Evolutionary conservation across 2,888 invertebrate species (phyloP), one percentile per base, ranked within the genome.

Genomic region (Drosophila sordidapex): DNA sequence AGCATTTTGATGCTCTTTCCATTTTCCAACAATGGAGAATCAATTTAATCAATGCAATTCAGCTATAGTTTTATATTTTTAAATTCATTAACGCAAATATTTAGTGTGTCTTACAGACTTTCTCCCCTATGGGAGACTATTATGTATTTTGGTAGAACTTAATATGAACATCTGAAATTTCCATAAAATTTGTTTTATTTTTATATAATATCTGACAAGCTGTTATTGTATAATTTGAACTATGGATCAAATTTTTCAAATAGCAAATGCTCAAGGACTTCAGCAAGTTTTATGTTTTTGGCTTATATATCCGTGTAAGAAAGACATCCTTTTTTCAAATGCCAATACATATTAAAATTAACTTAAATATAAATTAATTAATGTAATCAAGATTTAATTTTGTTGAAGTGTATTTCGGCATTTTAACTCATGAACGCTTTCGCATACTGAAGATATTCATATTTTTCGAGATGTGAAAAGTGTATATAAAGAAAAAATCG

Each of bases 1-100:
- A 63, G 27, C 2, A 33, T 31, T 4, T 29, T 18, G 13, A 59
- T 74, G n/a, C 74, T 53, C 67, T 73, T 54, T n/a, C 43, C 10
- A 27, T 43, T 31, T 21, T 57, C 1, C 8, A 51, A 29, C 8
- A 21, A 7, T 21, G 21, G 1, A 15, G 25, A 15, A 46, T 25
- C 15, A 4, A 25, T 46, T 25, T 2, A 25, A 8, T 8, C 7
- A 46, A 25, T 25, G 15, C 8, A 46, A 25, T 15, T 46, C 2
- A 4, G 25, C 21, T 25, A 4, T 46, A 15, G 15, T 46, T 46
- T 15, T 46, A 15, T 25, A 15, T 46, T 25, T 25, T 46, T 7
- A 2, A 25, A 2, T 46, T 25, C 21, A 2, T 25, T 13, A 7
- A 8, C 21, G 43, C 11, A 11, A 11, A 43, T 43, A 21, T 11